Conservation (phyloP, 2,797 vertebrate species). For the Discoglossus pictus region DNA sequence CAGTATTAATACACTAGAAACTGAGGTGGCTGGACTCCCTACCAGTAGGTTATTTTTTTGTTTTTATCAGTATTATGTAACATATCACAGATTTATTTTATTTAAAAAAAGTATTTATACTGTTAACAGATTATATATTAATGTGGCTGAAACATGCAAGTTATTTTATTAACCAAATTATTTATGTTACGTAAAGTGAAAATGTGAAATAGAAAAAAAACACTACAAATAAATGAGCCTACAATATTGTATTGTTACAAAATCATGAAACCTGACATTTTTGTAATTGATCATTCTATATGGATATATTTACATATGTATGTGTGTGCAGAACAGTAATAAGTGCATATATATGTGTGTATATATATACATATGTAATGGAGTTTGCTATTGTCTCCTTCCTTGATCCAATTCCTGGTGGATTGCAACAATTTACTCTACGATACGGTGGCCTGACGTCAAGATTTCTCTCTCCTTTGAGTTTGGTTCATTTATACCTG, state of each 20-base stretch:
- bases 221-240: slow-evolving; percentile 73
- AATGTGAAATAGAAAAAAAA: slow-evolving; percentile 74
- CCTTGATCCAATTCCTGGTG: slow-evolving; percentile 33
- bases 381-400: slow-evolving; percentile 31
- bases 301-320: slow-evolving; percentile 14
- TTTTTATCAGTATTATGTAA: slow-evolving; percentile 81
- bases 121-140: slow-evolving; percentile 82
- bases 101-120: slow-evolving; percentile 82
- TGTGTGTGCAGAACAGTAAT: neutral
- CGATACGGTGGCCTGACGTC: slow-evolving; percentile 53
- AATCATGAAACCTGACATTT: slow-evolving; percentile 13
- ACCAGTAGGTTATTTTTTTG: slow-evolving; percentile 67
- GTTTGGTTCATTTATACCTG: slow-evolving; percentile 76
- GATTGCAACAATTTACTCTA: slow-evolving; percentile 39
- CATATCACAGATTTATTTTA: slow-evolving; percentile 84
- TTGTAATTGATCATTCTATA: slow-evolving; percentile 3
- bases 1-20: slow-evolving; percentile 56
- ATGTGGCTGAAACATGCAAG: slow-evolving; percentile 79
- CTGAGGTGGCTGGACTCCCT: slow-evolving; percentile 67
- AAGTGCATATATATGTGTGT: slow-evolving; percentile 15
- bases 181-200: slow-evolving; percentile 78
- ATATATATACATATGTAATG: slow-evolving; percentile 38
- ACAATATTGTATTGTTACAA: slow-evolving; percentile 59
- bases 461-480: slow-evolving; percentile 54
- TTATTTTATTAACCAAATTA: slow-evolving; percentile 83